A percentile compares a stretch with the other conserved stretches of the same genome.
phyloP scores from a whole-genome alignment of 2,888 invertebrate genomes.

The Lysandra coridon region DNA sequence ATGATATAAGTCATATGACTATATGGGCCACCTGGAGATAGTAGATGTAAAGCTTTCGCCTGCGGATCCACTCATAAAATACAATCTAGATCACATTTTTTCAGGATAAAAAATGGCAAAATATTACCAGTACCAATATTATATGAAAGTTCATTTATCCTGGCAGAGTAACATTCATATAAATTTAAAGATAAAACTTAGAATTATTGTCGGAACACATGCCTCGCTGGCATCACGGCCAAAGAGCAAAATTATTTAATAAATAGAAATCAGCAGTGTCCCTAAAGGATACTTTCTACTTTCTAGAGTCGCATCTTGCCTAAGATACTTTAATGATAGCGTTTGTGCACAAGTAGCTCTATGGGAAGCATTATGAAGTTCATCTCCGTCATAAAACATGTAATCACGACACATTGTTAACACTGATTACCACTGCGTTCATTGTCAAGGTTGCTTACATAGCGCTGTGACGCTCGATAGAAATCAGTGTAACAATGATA shows the following conservation, averaged over 20 bases:
- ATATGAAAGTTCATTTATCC: too few relatives aligned
- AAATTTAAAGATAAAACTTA: too few relatives aligned
- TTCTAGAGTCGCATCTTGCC: background rate
- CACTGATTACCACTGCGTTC: constrained; percentile 31
- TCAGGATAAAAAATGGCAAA: background rate
- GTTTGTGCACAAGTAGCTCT: constrained; percentile 2
- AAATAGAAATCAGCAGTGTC: background rate
- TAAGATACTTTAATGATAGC: background rate
- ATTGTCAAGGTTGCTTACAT: constrained; percentile 32
- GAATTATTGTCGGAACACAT: too few relatives aligned
- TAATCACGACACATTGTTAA: constrained; percentile 16
- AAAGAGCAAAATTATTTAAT: too few relatives aligned
- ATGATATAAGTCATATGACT: background rate
- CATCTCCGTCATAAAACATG: constrained; percentile 17
- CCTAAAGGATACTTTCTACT: background rate
- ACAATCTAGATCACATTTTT: background rate
- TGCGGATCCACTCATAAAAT: background rate
- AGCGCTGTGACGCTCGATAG: constrained; percentile 22
- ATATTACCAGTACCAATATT: too few relatives aligned
- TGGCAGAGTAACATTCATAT: too few relatives aligned
- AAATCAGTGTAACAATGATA: background rate
- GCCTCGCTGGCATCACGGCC: too few relatives aligned
- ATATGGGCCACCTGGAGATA: constrained; percentile 5
- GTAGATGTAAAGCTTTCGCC: background rate
- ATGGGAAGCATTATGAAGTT: constrained; percentile 15